Base-by-base conservation (phyloP, 92 coral and sea anemone species). In the Porites cylindrica region DNA sequence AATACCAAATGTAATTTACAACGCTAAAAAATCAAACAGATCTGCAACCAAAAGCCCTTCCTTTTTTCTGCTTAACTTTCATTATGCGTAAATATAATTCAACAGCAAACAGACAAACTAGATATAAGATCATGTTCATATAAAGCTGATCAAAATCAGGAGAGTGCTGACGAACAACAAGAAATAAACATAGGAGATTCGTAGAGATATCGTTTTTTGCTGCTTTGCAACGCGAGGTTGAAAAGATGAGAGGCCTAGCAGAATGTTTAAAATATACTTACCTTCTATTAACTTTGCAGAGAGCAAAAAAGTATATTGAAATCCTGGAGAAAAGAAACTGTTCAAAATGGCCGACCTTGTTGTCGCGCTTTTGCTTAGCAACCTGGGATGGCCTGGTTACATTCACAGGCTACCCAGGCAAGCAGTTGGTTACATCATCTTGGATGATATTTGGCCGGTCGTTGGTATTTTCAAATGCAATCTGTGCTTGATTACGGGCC, bases 331-430 rank as follows among this genome's bases (percentile, higher is more conserved):
- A 8, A 63, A 53, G 3, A 17, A 17, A 1, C 70, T 20, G 59
- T 66, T 72, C 79, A 88, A 88, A 66, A 83, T 88, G 92, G 92
- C 88, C 52, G 92, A 67, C 53, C 83, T 79, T 83, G 92, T 88
- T 88, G 92, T 66, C 18, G 91, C 65, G 24, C 26, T 12, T 56
- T 82, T 54, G 79, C 92, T 43, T 66, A 81, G 92, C 92, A 88
- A 88, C 86, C 80, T 19, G n/a, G 26, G 88, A 76, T 66, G 92
- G 92, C 92, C 59, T 82, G 92, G 95, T 80, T 86, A 86, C 95
- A 60, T 4, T 6, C 38, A 65, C n/a, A n/a, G 0, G 23, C 61
- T 10, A 3, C 61, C 61, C 61, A 56, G 16, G 61, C 14, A 20
- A 75, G 83, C 90, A 38, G 32, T 29, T 71, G 92, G 92, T 63